Percentiles rank a stretch among this genome's conserved stretches.
These are phyloP conservation scores for Rugalucina vietnamica DNA, from an alignment of 2,888 invertebrate species.

Conservation along the genomic window DNA sequence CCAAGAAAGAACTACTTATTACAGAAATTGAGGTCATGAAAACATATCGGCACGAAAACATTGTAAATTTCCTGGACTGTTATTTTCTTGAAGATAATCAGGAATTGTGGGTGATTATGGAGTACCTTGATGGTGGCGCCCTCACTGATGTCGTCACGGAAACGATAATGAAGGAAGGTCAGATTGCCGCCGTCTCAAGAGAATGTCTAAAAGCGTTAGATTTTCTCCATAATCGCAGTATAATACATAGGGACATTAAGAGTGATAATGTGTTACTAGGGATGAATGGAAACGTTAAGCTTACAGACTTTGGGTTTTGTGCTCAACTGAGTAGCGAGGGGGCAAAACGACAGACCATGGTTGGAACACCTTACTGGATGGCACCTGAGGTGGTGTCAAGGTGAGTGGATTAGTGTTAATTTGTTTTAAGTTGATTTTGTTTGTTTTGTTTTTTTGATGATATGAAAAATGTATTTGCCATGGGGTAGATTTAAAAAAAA, in stretches of 20 bases:
- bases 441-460: no score
- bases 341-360: slow-evolving; percentile 95
- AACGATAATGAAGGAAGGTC: slow-evolving; percentile 97
- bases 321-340: slow-evolving; percentile 97
- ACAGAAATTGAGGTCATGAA: slow-evolving; percentile 91
- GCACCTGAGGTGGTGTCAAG: slow-evolving; percentile 90
- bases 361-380: slow-evolving; percentile 99
- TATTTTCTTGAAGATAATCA: slow-evolving; percentile 93
- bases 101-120: slow-evolving; percentile 98
- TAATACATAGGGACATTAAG: slow-evolving; percentile 92
- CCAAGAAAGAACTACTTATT: slow-evolving; percentile 96
- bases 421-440: no score
- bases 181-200: slow-evolving; percentile 97
- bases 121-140: slow-evolving; percentile 93
- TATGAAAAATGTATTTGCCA: no score
- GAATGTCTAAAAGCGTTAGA: slow-evolving; percentile 95
- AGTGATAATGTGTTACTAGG: slow-evolving; percentile 98
- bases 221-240: slow-evolving; percentile 93
- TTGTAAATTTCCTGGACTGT: slow-evolving; percentile 97
- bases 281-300: slow-evolving; percentile 90
- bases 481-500: no score
- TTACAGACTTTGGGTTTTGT: slow-evolving; percentile 97
- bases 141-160: slow-evolving; percentile 98
- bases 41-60: slow-evolving; percentile 92
- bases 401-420: no score